A percentile compares a stretch with the other conserved stretches of the same genome.
Conservation (phyloP, 2,888 invertebrate species). For the Tenthredo livida region DNA sequence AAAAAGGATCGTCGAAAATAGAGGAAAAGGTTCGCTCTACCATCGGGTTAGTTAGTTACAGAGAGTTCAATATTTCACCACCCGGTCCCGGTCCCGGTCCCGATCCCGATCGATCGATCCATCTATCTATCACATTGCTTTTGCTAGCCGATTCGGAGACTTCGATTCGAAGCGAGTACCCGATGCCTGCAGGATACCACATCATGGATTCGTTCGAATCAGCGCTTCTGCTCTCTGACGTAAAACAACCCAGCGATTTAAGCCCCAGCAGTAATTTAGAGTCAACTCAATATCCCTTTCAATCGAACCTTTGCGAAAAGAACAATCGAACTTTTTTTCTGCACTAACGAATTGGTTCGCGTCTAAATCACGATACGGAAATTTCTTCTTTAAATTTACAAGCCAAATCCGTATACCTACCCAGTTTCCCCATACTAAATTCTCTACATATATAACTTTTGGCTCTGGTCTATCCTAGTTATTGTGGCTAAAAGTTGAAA, state of each 20-base stretch:
- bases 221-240: slow-evolving; percentile 22
- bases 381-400: background rate
- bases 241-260: slow-evolving; percentile 31
- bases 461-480: background rate
- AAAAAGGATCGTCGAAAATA: slow-evolving; percentile 37
- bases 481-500: background rate
- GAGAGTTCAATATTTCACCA: slow-evolving; percentile 15
- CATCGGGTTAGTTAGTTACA: slow-evolving; percentile 16
- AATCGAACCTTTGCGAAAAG: slow-evolving; percentile 25
- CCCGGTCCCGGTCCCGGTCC: background rate
- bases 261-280: slow-evolving; percentile 39
- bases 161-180: background rate
- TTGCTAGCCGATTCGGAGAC: background rate
- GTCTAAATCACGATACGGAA: background rate
- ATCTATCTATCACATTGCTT: background rate
- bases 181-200: background rate
- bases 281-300: slow-evolving; percentile 31
- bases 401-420: background rate
- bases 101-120: background rate
- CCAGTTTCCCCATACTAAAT: background rate
- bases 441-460: background rate
- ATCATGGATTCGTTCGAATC: slow-evolving; percentile 36
- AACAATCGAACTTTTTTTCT: slow-evolving; percentile 22
- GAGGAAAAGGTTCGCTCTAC: background rate
- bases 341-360: slow-evolving; percentile 42